Evolutionary conservation across 2,888 invertebrate genomes (phyloP), one percentile per base, ranked within the genome.

Genomic region (Podotricha telesiphe): DNA sequence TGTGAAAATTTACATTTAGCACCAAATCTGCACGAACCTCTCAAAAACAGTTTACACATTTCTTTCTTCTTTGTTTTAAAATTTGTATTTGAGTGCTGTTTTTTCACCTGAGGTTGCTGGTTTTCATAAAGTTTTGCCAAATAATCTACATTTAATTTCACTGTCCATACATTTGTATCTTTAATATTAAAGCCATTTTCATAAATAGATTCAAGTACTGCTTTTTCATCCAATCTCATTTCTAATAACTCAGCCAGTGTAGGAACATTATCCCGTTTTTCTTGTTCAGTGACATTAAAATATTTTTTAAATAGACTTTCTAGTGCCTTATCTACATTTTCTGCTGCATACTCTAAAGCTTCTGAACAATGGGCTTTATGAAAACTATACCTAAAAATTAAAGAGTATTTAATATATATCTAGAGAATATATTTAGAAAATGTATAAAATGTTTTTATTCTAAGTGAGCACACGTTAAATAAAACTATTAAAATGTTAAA

Each of bases 151-250:
- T 95, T 94, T 67, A 97, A 86, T 78, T 94, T 94, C 0, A 97
- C 87, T 72, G 91, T 94, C 97, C 97, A 97, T 19, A 96, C 93
- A 86, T 96, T 94, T 65, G 93, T 91, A 67, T 96, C 95, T 81
- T 95, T 96, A 71, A 95, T 95, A 77, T 90, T 93, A 82, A 96
- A 97, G 40, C 93, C 92, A 40, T 93, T 88, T 70, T 96, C 96
- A 78, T 96, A 97, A 73, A 97, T 97, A 17, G 96, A 96, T 85
- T 96, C 94, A 42, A 97, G 85, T 0, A 96, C 96, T 73, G 95
- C 94, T 83, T 95, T 95, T 80, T 97, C 97, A 67, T 97, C 97
- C 11, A 86, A 86, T 70, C 95, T 93, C 87, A 95, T 95, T 82
- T 96, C 95, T 37, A 94, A 73, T 50, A 96, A 80, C 77, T 95